Base-by-base conservation (phyloP, 92 coral and sea anemone species). In the Zoanthus sansibaricus region DNA sequence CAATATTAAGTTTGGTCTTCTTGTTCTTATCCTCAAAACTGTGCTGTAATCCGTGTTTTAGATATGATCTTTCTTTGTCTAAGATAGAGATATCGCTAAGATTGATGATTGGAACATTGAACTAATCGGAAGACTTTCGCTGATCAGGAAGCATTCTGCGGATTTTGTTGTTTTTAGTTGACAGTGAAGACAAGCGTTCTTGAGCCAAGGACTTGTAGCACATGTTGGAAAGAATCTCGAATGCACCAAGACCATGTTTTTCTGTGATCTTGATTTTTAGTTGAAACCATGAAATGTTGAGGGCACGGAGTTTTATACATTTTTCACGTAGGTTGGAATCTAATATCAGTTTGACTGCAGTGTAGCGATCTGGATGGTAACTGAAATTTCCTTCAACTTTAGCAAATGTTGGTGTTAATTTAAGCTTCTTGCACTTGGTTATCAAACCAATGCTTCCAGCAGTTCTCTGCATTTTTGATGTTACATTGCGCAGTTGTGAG, bases 311-410 rank as follows among this genome's bases (percentile, higher is more conserved):
- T 33, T 67, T 67, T 32, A 67, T 67, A 20, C 72, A 9, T 67
- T 77, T 15, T 44, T 42, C 71, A 10, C 71, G 71, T 8, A 79
- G 71, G 72, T 55, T 79, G 21, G 84, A 42, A 32, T 18, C 54
- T n/a, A 66, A 30, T 25, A 82, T 82, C 77, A 64, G 51, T 66
- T 42, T 58, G 52, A 82, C 76, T 37, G 86, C 86, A 1, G 75
- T 6, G 62, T 82, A 82, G 54, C 77, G 86, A 52, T 82, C 76
- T 0, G 68, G 25, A 30, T 82, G 56, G 76, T 62, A 37, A 17
- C 31, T 42, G 75, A 44, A 82, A 3, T 82, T 30, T 17, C 86
- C 56, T 42, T 9, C n/a, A 31, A 71, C 46, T 71, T 33, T 71
- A 31, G 75, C 75, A 71, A 71, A 71, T 15, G 75, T 71, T 31